Base-by-base conservation (phyloP, 2,113 vertebrate species). In the Amphiprion ocellaris region DNA sequence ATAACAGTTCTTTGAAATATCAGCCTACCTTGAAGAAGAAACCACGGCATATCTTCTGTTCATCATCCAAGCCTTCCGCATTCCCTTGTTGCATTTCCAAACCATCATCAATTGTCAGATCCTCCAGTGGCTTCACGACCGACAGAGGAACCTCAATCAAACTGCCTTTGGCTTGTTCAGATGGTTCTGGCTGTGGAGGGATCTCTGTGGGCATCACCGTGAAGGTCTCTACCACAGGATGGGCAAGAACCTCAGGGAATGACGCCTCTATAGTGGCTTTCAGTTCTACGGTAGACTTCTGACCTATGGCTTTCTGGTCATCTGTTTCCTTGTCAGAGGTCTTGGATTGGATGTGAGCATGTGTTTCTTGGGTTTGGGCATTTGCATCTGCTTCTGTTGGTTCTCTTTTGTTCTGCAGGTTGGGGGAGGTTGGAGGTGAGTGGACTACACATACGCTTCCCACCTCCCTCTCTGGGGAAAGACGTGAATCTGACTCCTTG, bases 21-120 rank as follows among this genome's bases (percentile, higher is more conserved):
- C 91, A 23, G 10, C 58, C 37, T 79, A 99, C 98, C 96, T 99
- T 99, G 76, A 99, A 99, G 87, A 99, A 99, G 94, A 99, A 99
- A 56, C 98, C 98, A 79, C 95, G 96, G 90, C 96, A 97, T 37
- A 96, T 94, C 92, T 96, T 99, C 91, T 98, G 97, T 24, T 98
- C 96, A 23, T 97, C 96, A n/a, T 97, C 96, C 39, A 87, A 73
- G 30, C 90, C 94, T 41, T 98, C 97, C 84, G 89, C 41, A 86
- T 53, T 41, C 2, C 5, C 94, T 85, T 92, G 93, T 69, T 96
- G 95, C 67, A 86, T 89, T 56, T 96, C 97, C 1, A 90, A 90
- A 65, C 83, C 92, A 65, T 97, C 96, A 67, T 95, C 87, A 16
- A 95, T 69, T 0, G 79, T 91, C 50, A 95, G 93, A 39, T 83